A percentile compares a stretch with the other conserved stretches of the same genome.
Conservation (phyloP, 1,140 invertebrate species). For the Drosophila sturtevanti region DNA sequence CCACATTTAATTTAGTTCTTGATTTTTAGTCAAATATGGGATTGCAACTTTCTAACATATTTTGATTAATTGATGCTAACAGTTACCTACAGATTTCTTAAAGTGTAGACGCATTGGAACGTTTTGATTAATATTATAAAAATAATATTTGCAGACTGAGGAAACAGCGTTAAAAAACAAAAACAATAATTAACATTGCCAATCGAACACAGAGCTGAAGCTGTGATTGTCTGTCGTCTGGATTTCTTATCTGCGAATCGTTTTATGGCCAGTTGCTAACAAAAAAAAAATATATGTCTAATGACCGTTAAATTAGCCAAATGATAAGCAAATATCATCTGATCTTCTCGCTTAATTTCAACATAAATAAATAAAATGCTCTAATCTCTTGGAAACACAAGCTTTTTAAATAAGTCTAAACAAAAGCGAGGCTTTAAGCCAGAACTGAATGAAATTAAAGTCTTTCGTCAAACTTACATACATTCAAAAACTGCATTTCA, state of each 20-base stretch:
- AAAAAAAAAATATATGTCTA: constrained; percentile 1
- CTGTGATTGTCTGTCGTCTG: background rate
- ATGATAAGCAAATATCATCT: background rate
- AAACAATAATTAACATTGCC: background rate
- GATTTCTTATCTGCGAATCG: constrained; percentile 7
- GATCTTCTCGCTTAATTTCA: background rate
- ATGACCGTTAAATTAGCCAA: background rate
- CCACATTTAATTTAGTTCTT: too few species aligned
- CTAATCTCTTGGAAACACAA: background rate
- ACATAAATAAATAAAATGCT: background rate
- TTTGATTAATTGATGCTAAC: too few species aligned
- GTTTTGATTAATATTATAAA: background rate
- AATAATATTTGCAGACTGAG: background rate
- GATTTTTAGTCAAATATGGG: too few species aligned
- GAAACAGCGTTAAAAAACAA: background rate
- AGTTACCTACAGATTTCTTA: background rate
- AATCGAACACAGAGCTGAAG: background rate
- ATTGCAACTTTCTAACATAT: too few species aligned
- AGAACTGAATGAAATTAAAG: too few species aligned
- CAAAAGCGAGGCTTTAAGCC: too few species aligned
- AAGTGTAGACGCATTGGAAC: background rate
- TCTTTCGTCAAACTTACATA: too few species aligned
- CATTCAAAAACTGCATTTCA: too few species aligned
- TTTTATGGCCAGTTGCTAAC: constrained; percentile 3
- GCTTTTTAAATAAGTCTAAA: too few species aligned